Evolutionary conservation across 1,140 invertebrate genomes (phyloP), one percentile per base, ranked within the genome.

Genomic region (Bombus affinis): DNA sequence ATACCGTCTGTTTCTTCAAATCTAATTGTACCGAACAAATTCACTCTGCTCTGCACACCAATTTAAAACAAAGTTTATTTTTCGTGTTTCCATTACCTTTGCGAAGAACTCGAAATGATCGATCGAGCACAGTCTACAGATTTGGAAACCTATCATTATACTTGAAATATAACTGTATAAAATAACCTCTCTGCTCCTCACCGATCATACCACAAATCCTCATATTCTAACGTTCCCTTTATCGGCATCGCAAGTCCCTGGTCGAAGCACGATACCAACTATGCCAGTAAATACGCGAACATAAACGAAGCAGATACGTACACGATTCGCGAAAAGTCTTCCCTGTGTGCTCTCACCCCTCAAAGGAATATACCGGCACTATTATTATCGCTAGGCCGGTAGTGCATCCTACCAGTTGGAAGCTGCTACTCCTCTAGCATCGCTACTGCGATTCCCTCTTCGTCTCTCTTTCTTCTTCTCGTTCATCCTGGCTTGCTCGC

Each of bases 401-500:
- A 62, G 32, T 47, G 77, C 18, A 65, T 72, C 37, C 44, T 57
- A 28, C 42, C 57, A 62, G 42, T 66, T 39, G 32, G 28, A 28
- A 71, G 70, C 80, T 65, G 76, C 57, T 81, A 89, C 76, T 74
- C 57, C 71, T 22, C 47, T 44, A 10, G 39, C 10, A 42, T 85
- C 62, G 74, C 75, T 77, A 35, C 83, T 66, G 39, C 77, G 71
- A 89, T 87, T 75, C 70, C 59, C 76, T 83, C 57, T 65, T 44
- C n/a, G n/a, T 18, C 6, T 18, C 35, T 57, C 44, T 39, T 25
- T 65, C 62, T 57, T 8, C 13, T 25, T 57, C 81, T 32, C 44
- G 4, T 8, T 44, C 47, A 47, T 72, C 25, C 68, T 78, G 37
- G 39, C 66, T 66, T 44, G 39, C 35, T 76, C 65, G 70, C 70